phyloP scores from a whole-genome alignment of 2,888 invertebrate genomes.

The Drosophila testacea region DNA sequence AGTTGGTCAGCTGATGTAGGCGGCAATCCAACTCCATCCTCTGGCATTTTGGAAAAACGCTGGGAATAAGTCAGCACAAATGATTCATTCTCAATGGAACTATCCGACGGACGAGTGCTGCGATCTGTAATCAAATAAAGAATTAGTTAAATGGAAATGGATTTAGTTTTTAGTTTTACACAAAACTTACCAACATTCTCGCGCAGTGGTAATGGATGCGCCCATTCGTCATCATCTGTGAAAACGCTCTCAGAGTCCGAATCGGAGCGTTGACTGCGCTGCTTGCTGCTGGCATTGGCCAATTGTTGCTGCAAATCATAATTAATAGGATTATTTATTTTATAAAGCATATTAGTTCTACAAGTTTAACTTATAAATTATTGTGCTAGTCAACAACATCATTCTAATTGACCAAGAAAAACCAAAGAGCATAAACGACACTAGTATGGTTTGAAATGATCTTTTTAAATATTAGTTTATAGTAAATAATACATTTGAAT shows the following conservation, averaged over 20 bases:
- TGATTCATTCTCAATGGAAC: conserved; percentile 87
- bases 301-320: conserved; percentile 56
- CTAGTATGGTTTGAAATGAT: too few relatives aligned
- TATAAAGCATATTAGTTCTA: too few relatives aligned
- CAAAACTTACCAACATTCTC: conserved; percentile 83
- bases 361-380: too few relatives aligned
- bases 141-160: neutral
- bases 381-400: too few relatives aligned
- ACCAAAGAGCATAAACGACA: too few relatives aligned
- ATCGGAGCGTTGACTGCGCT: conserved; percentile 85
- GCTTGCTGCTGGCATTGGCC: conserved; percentile 58
- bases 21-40: conserved; percentile 62
- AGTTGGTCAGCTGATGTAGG: conserved; percentile 29
- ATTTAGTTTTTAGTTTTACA: too few relatives aligned
- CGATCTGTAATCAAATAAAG: conserved; percentile 73
- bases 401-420: too few relatives aligned
- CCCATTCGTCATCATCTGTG: conserved; percentile 90
- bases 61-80: conserved; percentile 87
- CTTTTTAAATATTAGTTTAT: too few relatives aligned
- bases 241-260: conserved; percentile 90
- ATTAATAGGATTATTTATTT: too few relatives aligned
- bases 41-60: conserved; percentile 87
- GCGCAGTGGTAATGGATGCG: conserved; percentile 86
- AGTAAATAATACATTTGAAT: too few relatives aligned
- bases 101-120: conserved; percentile 86